These are phyloP conservation scores for Actinemys pallida DNA, from an alignment of 2,113 vertebrate species.

Conservation along the genomic window DNA sequence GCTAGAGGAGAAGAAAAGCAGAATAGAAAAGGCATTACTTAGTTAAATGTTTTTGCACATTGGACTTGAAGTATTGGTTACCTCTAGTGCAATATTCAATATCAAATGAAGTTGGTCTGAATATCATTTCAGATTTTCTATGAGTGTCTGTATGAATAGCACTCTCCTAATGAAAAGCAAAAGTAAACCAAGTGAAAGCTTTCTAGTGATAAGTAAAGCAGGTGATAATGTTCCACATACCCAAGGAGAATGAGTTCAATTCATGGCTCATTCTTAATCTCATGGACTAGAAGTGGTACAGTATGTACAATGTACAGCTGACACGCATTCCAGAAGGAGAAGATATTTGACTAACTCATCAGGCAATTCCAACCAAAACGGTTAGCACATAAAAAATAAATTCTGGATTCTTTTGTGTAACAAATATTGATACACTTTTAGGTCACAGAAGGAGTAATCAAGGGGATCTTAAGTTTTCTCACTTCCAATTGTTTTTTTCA, in stretches of 20 bases:
- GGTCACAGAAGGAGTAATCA: not conserved
- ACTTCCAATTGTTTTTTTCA: not conserved
- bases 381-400: not conserved
- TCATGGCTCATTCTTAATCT: not conserved
- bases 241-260: not conserved
- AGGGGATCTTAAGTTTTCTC: not conserved
- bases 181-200: not conserved
- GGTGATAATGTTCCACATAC: not conserved
- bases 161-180: conserved; percentile 6
- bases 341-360: not conserved
- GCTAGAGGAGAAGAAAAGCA: not conserved
- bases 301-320: not conserved
- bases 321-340: not conserved
- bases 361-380: not conserved
- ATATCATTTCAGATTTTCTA: conserved; percentile 3
- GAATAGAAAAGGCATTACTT: not conserved
- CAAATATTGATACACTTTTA: not conserved
- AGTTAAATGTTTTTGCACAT: not conserved
- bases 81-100: not conserved
- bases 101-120: not conserved
- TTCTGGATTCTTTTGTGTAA: not conserved
- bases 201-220: not conserved
- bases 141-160: not conserved
- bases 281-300: not conserved
- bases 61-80: not conserved